Base-by-base conservation (phyloP, 2,888 invertebrate genomes). In the Muscina levida region DNA sequence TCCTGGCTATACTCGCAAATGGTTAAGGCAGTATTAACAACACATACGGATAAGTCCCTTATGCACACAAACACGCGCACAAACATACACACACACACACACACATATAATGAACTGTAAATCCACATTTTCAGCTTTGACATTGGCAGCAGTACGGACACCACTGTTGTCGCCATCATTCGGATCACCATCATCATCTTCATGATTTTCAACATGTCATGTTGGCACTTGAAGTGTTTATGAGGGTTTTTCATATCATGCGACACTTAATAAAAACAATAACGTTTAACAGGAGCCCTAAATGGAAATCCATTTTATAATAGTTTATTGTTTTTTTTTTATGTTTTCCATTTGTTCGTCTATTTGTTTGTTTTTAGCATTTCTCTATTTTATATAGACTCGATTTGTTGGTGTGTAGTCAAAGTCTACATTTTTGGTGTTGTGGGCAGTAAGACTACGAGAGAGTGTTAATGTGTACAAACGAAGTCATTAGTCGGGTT, bases 221-320 rank as follows among this genome's bases (percentile, higher is more conserved):
- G 87, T 87, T 88, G 86, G 84, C 87, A 87, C 86, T 88, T 86
- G 86, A 87, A 87, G 87, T 88, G 87, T 88, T 88, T 88, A 87
- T 87, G 85, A 86, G 87, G 84, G 84, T 76, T 65, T 59, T 77
- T 82, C 79, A 78, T 85, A 82, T 87, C 85, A 87, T 88, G 88
- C 86, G 86, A 88, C 88, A 89, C 88, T 88, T 88, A 86, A 89
- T 88, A 88, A 88, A 88, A 89, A 88, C 88, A 88, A 89, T 88
- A 88, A 86, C 85, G 86, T 85, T 83, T 79, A 80, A 80, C 82
- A 83, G 73, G 73, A 78, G 79, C 80, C 77, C 76, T 76, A 82
- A 84, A 84, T 82, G 78, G 76, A 80, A 83, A 83, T 82, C 81
- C 75, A 82, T 82, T 82, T 82, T 81, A 73, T 74, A 79, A 77